Conservation (phyloP, 2,888 invertebrate species). For the Drosophila robusta region DNA sequence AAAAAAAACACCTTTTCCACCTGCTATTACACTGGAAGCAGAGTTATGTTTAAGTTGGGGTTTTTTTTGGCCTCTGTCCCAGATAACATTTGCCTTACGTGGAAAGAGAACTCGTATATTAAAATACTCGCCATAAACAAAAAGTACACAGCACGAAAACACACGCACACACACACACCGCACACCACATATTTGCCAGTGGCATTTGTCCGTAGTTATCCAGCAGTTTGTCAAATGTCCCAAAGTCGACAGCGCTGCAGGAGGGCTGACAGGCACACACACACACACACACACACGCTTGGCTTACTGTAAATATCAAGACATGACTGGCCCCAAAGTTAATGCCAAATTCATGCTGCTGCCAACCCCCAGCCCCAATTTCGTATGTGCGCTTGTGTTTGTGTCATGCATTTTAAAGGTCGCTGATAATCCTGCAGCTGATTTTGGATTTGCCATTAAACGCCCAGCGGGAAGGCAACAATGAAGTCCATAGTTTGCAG, state of each 20-base stretch:
- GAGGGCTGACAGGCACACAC: conserved; percentile 28
- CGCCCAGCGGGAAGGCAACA: conserved; percentile 32
- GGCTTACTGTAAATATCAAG: conserved; percentile 48
- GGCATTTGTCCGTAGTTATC: conserved; percentile 39
- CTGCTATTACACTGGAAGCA: background rate
- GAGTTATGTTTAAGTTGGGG: background rate
- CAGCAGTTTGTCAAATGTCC: conserved; percentile 66
- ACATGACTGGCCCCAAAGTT: conserved; percentile 63
- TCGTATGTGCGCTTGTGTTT: conserved; percentile 1
- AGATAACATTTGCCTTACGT: conserved; percentile 31
- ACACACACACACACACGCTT: conserved; percentile 12
- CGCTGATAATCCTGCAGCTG: conserved; percentile 60
- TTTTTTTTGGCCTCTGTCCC: conserved; percentile 2
- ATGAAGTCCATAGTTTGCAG: conserved; percentile 28
- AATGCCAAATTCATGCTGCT: conserved; percentile 67
- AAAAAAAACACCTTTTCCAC: too few species aligned
- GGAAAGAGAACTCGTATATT: conserved; percentile 17
- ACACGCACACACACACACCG: background rate
- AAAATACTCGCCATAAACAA: conserved; percentile 36
- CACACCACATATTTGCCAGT: conserved; percentile 13
- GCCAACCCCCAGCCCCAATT: conserved; percentile 9
- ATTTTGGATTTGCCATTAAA: conserved; percentile 47
- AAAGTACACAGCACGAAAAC: conserved; percentile 1
- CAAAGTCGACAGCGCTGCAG: conserved; percentile 36
- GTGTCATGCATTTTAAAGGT: conserved; percentile 58